A percentile compares a stretch with the other conserved stretches of the same genome.
Conservation (phyloP, 2,797 vertebrate species). For the Sebastes diaconus region DNA sequence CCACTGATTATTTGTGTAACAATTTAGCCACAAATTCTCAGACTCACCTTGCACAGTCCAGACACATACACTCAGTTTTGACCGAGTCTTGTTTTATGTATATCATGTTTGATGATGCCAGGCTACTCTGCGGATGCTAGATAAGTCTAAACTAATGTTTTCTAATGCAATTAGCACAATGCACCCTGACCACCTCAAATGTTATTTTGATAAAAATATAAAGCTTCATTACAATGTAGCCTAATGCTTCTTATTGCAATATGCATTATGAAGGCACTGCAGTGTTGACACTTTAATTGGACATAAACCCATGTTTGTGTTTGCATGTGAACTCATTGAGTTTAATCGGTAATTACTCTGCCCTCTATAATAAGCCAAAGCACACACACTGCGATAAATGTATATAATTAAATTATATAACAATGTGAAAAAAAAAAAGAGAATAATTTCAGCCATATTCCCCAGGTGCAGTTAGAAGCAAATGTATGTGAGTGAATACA, state of each 20-base stretch:
- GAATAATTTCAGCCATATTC: background rate
- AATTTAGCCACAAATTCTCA: no score
- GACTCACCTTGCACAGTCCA: no score
- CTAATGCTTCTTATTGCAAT: background rate
- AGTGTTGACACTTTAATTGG: background rate
- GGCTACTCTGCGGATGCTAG: background rate
- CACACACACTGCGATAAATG: background rate
- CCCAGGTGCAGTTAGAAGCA: background rate
- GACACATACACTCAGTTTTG: no score
- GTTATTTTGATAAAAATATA: background rate
- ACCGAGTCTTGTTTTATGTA: background rate
- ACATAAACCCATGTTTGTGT: background rate
- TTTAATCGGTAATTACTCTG: background rate
- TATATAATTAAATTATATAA: background rate
- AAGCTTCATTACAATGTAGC: background rate
- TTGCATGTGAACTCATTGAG: background rate
- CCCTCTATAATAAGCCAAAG: background rate
- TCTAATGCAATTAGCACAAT: background rate
- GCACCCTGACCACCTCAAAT: background rate
- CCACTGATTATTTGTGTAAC: no score
- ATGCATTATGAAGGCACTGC: background rate
- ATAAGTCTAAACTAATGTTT: background rate
- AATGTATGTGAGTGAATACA: background rate
- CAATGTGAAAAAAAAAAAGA: background rate
- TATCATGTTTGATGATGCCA: background rate